These are phyloP conservation scores for Drosophila borborema DNA, from an alignment of 2,888 invertebrate genomes.

Conservation along the genomic window DNA sequence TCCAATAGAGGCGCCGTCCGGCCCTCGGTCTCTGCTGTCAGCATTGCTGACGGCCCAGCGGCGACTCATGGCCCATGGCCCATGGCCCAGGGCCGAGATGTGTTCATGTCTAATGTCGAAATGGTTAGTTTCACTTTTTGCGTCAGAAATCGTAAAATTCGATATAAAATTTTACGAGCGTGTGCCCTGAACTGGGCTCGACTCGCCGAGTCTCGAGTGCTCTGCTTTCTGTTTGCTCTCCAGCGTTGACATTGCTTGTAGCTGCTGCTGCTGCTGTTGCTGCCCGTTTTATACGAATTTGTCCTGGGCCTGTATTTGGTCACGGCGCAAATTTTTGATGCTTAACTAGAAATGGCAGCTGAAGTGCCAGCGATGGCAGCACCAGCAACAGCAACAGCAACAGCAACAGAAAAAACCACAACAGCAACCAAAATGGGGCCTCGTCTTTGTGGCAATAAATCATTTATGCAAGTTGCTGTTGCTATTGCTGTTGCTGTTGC, in stretches of 20 bases:
- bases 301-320: constrained; percentile 75
- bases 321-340: constrained; percentile 78
- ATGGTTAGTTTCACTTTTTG: constrained; percentile 81
- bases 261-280: constrained; percentile 49
- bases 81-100: constrained; percentile 63
- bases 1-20: constrained; percentile 33
- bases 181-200: constrained; percentile 46
- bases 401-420: constrained; percentile 36
- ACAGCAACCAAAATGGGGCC: constrained; percentile 24
- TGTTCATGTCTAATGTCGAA: constrained; percentile 80
- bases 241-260: constrained; percentile 50
- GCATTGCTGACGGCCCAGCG: constrained; percentile 36
- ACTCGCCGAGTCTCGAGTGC: constrained; percentile 53
- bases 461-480: constrained; percentile 76
- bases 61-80: constrained; percentile 40
- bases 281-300: constrained; percentile 47
- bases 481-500: constrained; percentile 52
- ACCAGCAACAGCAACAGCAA: background rate
- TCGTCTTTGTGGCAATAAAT: constrained; percentile 70
- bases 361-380: constrained; percentile 61
- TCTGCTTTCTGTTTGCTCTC: constrained; percentile 67
- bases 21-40: constrained; percentile 15
- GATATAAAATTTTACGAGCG: constrained; percentile 81
- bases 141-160: constrained; percentile 81
- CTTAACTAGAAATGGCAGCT: constrained; percentile 78